Percentiles rank a stretch among this genome's conserved stretches.
phyloP scores from a whole-genome alignment of 2,113 vertebrate species.

The Speoplatyrhinus poulsoni region DNA sequence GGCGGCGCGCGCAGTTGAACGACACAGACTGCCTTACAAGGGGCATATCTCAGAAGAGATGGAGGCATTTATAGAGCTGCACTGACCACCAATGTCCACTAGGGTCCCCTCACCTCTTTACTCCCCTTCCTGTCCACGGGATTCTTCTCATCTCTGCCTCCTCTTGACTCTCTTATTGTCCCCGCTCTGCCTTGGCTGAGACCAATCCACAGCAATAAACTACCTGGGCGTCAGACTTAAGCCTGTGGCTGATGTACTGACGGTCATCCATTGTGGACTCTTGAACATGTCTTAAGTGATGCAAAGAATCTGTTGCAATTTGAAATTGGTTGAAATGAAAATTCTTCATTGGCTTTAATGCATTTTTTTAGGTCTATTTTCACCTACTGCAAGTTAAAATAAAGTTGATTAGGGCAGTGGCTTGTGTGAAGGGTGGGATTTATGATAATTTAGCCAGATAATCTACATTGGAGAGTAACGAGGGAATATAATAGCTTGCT shows the following conservation, averaged over 20 bases:
- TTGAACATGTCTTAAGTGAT: slow-evolving; percentile 24
- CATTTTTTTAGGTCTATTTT: slow-evolving; percentile 12
- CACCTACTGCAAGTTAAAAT: slow-evolving; percentile 3
- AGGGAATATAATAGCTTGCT: slow-evolving; percentile 24
- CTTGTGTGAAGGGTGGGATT: slow-evolving; percentile 25
- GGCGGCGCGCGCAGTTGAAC: slow-evolving; percentile 89
- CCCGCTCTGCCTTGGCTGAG: slow-evolving; percentile 26
- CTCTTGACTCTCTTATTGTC: slow-evolving; percentile 11
- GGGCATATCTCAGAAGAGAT: slow-evolving; percentile 92
- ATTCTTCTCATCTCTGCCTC: not conserved
- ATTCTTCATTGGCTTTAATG: slow-evolving; percentile 24
- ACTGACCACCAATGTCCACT: slow-evolving; percentile 71
- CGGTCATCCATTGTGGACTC: slow-evolving; percentile 33
- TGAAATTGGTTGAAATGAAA: slow-evolving; percentile 21
- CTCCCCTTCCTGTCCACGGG: not conserved
- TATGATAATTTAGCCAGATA: slow-evolving; percentile 28
- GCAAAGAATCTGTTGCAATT: slow-evolving; percentile 31
- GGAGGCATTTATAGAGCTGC: slow-evolving; percentile 94
- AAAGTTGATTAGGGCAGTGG: slow-evolving; percentile 5
- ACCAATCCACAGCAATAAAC: slow-evolving; percentile 67
- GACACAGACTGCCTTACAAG: slow-evolving; percentile 92
- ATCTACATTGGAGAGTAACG: slow-evolving; percentile 52
- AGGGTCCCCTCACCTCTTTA: slow-evolving; percentile 26
- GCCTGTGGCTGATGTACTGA: slow-evolving; percentile 27
- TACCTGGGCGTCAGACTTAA: slow-evolving; percentile 17